These are phyloP conservation scores for Maniola jurtina DNA, from an alignment of 1,140 invertebrate species.

Conservation along the genomic window DNA sequence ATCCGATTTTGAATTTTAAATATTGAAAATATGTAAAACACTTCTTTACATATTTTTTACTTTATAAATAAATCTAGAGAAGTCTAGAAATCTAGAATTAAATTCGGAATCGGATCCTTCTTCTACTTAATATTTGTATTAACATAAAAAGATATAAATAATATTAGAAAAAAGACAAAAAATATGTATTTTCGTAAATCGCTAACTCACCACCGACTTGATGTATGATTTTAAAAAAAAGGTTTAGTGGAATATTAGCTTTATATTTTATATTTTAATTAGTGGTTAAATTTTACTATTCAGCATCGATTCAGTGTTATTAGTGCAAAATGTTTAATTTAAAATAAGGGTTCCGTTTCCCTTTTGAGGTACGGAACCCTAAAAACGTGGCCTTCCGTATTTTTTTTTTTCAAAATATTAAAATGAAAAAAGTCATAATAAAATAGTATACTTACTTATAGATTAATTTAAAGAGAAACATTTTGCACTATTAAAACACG, in stretches of 20 bases:
- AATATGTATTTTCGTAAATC: conserved; percentile 20
- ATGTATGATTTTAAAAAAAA: conserved; percentile 2
- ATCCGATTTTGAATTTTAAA: not conserved
- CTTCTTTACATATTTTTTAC: not conserved
- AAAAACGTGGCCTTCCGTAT: no score
- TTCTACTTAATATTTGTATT: conserved; percentile 20
- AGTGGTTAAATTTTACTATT: conserved; percentile 9
- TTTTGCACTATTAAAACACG: not conserved
- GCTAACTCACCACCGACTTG: conserved; percentile 26
- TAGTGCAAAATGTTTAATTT: not conserved
- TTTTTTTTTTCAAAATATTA: not conserved
- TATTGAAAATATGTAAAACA: not conserved
- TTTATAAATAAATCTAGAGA: conserved; percentile 1
- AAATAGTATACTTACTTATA: no score
- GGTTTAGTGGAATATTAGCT: conserved; percentile 1
- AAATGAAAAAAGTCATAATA: not conserved
- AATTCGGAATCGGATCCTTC: conserved; percentile 13
- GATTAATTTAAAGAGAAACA: no score
- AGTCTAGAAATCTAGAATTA: conserved; percentile 2
- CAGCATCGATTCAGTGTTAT: conserved; percentile 6
- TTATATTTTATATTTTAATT: not conserved
- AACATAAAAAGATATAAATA: not conserved
- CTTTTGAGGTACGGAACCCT: no score
- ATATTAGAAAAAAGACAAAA: conserved; percentile 12
- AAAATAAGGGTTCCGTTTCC: not conserved